These are phyloP conservation scores for Melanogrammus aeglefinus DNA, from an alignment of 2,797 vertebrate species.

Conservation along the genomic window DNA sequence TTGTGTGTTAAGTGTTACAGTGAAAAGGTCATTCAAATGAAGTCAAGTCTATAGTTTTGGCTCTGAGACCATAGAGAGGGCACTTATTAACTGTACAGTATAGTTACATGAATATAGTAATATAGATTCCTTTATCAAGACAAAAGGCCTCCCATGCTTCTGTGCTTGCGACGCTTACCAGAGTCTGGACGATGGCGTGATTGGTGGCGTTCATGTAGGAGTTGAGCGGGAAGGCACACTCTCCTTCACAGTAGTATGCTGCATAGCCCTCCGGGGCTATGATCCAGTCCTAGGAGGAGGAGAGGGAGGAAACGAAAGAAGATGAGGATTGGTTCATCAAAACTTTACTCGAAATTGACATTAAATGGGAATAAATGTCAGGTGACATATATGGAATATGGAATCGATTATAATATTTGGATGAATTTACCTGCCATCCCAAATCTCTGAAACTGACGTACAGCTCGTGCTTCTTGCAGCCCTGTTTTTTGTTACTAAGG, in stretches of 20 bases:
- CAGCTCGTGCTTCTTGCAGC: conserved; percentile 95
- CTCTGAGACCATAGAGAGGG: not conserved
- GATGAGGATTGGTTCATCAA: not conserved
- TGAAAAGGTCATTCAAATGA: not conserved
- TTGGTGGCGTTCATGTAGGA: conserved; percentile 99
- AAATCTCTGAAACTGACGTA: conserved; percentile 98
- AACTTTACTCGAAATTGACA: not conserved
- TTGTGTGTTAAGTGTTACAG: not conserved
- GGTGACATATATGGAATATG: not conserved
- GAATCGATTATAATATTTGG: not conserved
- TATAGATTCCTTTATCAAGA: not conserved
- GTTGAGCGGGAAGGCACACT: conserved; percentile 96
- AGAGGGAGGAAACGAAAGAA: not conserved
- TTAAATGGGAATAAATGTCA: not conserved
- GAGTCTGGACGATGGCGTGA: conserved; percentile 97
- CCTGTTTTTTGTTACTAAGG: conserved; percentile 85
- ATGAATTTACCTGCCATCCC: conserved; percentile 90
- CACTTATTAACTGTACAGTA: not conserved
- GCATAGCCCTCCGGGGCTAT: conserved; percentile 97
- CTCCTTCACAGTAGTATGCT: conserved; percentile 96
- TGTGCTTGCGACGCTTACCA: conserved; percentile 74
- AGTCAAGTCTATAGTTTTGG: not conserved
- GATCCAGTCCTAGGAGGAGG: conserved; percentile 88
- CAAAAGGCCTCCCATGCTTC: not conserved
- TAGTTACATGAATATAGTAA: not conserved